Base-by-base conservation (phyloP, 2,888 invertebrate species). In the Drosophila bunnanda region DNA sequence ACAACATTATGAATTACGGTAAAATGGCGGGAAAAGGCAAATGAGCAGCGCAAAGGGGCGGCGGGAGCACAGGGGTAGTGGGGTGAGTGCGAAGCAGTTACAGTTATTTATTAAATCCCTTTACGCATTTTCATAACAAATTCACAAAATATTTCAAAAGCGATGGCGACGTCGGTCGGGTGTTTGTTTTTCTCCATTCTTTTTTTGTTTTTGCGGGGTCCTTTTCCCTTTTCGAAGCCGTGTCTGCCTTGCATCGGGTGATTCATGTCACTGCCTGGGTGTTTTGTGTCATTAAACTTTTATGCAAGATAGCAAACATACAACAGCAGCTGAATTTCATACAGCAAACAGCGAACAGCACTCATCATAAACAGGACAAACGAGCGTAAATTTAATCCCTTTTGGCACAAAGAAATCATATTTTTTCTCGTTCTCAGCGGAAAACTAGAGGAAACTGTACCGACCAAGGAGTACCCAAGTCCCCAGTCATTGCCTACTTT, bases 81-180 rank as follows among this genome's bases (percentile, higher is more conserved):
- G 75, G 74, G 69, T 66, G 68, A 74, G 85, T 69, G 75, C 75
- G 81, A 77, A 89, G 83, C 89, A 88, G 89, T 89, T 88, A 90
- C 88, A 85, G 89, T 91, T 90, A 91, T 91, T 90, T 90, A 90
- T 91, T 90, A 90, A 90, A 91, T 90, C 90, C 90, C 90, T 88
- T 88, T 90, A 90, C 90, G 88, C 90, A 89, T 90, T 90, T 91
- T 89, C 88, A 89, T 90, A 91, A 91, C 90, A 90, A 91, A 90
- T 90, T 89, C 82, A 84, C 75, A 84, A 89, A 88, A 88, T 84
- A 89, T 89, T 86, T 82, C 82, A 87, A 89, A 87, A 80, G 85
- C 75, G 76, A 73, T 22, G 57, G 69, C 57, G 65, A 65, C 57
- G 74, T 39, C 13, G 53, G 52, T 17, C 39, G 56, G 52, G 38